These are phyloP conservation scores for Tortricodes alternella DNA, from an alignment of 2,888 invertebrate species.

Conservation along the genomic window DNA sequence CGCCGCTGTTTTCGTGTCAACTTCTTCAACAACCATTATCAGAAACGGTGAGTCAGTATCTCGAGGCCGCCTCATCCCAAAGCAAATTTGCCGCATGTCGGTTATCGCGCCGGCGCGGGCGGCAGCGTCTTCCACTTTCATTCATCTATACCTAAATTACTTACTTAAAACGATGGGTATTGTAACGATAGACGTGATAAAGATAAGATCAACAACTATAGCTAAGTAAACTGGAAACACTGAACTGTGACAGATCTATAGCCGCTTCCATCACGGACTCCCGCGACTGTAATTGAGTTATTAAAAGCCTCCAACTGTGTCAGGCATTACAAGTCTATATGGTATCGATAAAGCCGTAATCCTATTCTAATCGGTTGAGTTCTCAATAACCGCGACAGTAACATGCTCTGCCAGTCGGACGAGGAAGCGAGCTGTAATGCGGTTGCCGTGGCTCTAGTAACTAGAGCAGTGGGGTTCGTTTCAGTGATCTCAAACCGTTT, in stretches of 20 bases:
- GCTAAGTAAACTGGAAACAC: too few relatives aligned
- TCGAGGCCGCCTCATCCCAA: constrained; percentile 22
- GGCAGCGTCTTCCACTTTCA: too few relatives aligned
- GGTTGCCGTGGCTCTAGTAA: neutral
- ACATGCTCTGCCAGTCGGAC: neutral
- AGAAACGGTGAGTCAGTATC: neutral
- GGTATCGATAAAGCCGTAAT: neutral
- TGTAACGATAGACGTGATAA: too few relatives aligned
- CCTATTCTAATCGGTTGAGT: neutral
- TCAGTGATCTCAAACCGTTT: too few relatives aligned
- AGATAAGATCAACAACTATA: too few relatives aligned
- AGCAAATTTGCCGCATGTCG: constrained; percentile 23
- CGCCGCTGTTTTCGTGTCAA: too few relatives aligned
- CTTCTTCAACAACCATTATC: too few relatives aligned
- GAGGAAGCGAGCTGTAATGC: neutral
- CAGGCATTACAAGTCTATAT: neutral
- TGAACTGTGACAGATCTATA: too few relatives aligned
- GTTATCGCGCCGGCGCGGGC: too few relatives aligned
- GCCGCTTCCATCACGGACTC: too few relatives aligned
- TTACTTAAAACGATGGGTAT: too few relatives aligned
- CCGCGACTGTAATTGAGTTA: neutral
- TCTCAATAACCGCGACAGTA: neutral
- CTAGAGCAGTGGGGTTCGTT: neutral
- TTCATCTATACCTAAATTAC: too few relatives aligned
- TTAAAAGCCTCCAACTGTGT: neutral